Evolutionary conservation across 2,888 invertebrate genomes (phyloP).

Genomic region (Drosophila prolongata): DNA sequence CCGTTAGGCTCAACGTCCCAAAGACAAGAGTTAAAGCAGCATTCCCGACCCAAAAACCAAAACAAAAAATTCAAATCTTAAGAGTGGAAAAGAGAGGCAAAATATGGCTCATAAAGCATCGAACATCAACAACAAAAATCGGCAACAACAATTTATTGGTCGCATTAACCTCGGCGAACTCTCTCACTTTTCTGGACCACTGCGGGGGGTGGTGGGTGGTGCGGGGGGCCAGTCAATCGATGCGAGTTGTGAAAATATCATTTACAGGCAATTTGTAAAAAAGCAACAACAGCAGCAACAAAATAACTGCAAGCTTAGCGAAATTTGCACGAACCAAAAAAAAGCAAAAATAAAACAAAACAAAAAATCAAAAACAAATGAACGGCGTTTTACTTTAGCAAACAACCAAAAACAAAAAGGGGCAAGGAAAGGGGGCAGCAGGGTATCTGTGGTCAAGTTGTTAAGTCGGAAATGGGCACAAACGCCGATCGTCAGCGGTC

Average conservation of each 20-base stretch:
- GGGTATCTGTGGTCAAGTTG: conserved; percentile 66
- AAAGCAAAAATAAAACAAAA: not conserved
- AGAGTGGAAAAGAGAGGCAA: conserved; percentile 18
- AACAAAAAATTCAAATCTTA: not conserved
- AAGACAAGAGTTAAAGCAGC: conserved; percentile 17
- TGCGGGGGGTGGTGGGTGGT: conserved; percentile 3
- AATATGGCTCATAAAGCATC: conserved; percentile 74
- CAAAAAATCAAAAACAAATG: conserved; percentile 58
- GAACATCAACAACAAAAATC: conserved; percentile 68
- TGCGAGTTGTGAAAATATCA: conserved; percentile 82
- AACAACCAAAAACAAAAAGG: conserved; percentile 33
- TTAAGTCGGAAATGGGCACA: conserved; percentile 74
- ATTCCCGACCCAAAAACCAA: conserved; percentile 19
- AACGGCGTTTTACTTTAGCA: conserved; percentile 70
- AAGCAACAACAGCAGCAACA: conserved; percentile 35
- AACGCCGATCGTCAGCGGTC: conserved; percentile 62
- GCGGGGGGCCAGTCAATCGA: conserved; percentile 62
- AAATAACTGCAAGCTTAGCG: conserved; percentile 56
- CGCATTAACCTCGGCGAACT: conserved; percentile 77
- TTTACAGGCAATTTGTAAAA: conserved; percentile 81
- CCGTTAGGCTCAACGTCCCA: conserved; percentile 58
- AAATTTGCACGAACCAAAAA: conserved; percentile 68
- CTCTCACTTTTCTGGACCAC: conserved; percentile 43
- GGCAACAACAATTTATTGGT: conserved; percentile 76
- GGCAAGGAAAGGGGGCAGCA: not conserved